Evolutionary conservation across 1,140 invertebrate genomes (phyloP), one percentile per base, ranked within the genome.

Genomic region (Trichonephila inaurata): DNA sequence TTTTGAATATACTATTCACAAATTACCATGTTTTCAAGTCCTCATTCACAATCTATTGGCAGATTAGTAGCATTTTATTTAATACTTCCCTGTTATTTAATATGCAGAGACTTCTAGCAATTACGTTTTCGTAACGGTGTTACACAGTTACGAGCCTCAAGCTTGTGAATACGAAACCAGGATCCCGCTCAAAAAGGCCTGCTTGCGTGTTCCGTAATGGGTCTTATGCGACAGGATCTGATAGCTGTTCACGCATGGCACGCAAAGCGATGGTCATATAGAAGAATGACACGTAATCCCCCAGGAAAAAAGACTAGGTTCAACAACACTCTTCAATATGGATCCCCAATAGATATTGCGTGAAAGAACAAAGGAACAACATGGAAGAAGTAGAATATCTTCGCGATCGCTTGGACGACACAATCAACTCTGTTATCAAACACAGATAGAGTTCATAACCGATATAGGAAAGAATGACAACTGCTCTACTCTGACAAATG

Each of bases 241-340:
- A 40, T 44, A 69, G 64, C 16, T 51, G 51, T 51, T 51, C 51
- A 51, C 51, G 51, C 51, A 51, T 51, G 51, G 10, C 82, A 83
- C 82, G 82, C 82, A 83, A 83, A 83, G 82, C 33, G 87, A 51
- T 66, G 66, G 66, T 64, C 16, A 64, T 21, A 64, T 64, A 12
- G 62, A 64, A 58, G 28, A 83, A 44, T 51, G 51, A 51, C 51
- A 51, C 51, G 51, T 58, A 89, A 72, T 58, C 88, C 88, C 21
- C n/a, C 51, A 28, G 60, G 51, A 61, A 91, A 58, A 61, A 77
- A 33, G 21, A 18, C 60, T 61, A 89, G 87, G 89, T 91, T 91
- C 89, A 91, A 91, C 89, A 91, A 82, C 89, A 82, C 51, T 51
- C 19, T 61, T 82, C 69, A 89, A 89, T 89, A 89, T 66, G 40